phyloP scores from a whole-genome alignment of 2,888 invertebrate species.

The Drosophila mettleri region DNA sequence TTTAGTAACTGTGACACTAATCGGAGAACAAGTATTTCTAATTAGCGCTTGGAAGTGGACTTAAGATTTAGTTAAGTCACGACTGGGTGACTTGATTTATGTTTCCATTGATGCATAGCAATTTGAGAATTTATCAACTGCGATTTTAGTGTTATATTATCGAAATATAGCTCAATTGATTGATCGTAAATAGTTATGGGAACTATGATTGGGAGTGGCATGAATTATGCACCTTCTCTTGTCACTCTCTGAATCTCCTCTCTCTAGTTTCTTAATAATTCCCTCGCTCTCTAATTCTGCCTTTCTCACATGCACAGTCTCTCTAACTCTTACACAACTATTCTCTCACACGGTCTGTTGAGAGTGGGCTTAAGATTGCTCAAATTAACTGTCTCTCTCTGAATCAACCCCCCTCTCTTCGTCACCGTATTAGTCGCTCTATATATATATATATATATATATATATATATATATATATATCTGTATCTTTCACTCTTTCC shows the following conservation, averaged over 20 bases:
- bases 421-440: too few species aligned
- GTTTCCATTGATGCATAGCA: not conserved
- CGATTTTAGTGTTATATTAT: not conserved
- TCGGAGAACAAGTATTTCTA: not conserved
- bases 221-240: not conserved
- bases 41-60: conserved; percentile 2
- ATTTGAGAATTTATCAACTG: not conserved
- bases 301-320: not conserved
- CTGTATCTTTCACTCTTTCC: not conserved
- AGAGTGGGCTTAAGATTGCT: too few species aligned
- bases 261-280: not conserved
- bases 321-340: not conserved
- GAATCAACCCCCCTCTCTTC: too few species aligned
- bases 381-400: too few species aligned
- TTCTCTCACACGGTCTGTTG: too few species aligned
- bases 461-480: too few species aligned
- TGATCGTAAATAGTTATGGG: not conserved
- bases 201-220: too few species aligned
- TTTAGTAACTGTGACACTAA: not conserved
- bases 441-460: too few species aligned
- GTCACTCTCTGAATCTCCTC: not conserved
- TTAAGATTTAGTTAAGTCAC: not conserved
- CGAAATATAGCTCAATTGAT: not conserved
- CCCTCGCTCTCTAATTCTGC: not conserved
- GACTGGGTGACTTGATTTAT: not conserved